phyloP scores from a whole-genome alignment of 1,140 invertebrate genomes.

The Nasonia longicornis region DNA sequence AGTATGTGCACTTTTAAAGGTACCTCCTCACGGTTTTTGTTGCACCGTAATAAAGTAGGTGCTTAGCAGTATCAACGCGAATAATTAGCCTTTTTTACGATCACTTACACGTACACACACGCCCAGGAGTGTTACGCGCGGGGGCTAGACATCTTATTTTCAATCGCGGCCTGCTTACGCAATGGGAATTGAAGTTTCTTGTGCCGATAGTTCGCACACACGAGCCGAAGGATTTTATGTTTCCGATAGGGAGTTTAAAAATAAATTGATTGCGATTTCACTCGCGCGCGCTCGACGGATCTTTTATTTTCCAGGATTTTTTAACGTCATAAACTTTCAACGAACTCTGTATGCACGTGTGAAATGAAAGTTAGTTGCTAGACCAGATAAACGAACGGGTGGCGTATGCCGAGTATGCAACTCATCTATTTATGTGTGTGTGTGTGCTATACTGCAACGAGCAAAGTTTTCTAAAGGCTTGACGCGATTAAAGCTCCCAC shows the following conservation, averaged over 20 bases:
- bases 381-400: not conserved
- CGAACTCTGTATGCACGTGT: not conserved
- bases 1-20: not conserved
- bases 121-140: not conserved
- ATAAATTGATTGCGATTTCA: conserved; percentile 12
- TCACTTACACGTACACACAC: not conserved
- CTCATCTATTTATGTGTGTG: not conserved
- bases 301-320: not conserved
- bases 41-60: not conserved
- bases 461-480: not conserved
- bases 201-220: not conserved
- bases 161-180: not conserved
- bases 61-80: not conserved
- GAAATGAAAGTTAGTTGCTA: conserved; percentile 8
- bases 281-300: not conserved
- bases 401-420: not conserved
- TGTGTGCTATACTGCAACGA: not conserved
- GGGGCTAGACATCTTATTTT: not conserved
- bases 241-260: not conserved
- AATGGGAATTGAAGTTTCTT: not conserved
- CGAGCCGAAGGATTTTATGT: not conserved
- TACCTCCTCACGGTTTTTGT: not conserved
- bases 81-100: conserved; percentile 3
- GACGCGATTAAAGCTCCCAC: not conserved
- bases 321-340: not conserved